A percentile compares a stretch with the other conserved stretches of the same genome.
Conservation (phyloP, 53 echinoderm and acorn worm genomes). For the Luidia sarsii region DNA sequence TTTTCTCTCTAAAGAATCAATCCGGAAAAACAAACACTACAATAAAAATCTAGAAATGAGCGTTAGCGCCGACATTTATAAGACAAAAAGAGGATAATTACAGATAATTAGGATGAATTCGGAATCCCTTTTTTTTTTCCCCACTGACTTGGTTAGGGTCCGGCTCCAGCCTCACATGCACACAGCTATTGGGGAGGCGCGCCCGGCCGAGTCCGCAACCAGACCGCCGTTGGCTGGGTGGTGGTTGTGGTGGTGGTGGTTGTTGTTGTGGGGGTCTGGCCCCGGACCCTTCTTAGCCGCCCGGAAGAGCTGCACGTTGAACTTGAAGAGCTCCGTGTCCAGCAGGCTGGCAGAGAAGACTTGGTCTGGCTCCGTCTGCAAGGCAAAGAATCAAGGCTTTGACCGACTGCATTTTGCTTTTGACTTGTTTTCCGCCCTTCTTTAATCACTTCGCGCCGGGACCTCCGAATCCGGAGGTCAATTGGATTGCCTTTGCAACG, state of each 20-base stretch:
- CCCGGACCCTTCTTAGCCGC: constrained; percentile 31
- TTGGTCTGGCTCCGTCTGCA: constrained; percentile 45
- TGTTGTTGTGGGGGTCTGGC: too few relatives aligned
- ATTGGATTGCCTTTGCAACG: too few relatives aligned
- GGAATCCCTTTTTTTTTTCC: background rate
- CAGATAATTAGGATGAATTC: background rate
- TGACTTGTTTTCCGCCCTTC: too few relatives aligned
- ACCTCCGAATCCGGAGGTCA: too few relatives aligned
- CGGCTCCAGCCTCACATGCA: too few relatives aligned
- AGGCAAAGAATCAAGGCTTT: too few relatives aligned
- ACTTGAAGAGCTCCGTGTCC: constrained; percentile 46
- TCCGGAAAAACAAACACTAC: background rate
- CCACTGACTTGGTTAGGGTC: background rate
- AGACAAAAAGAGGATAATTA: background rate
- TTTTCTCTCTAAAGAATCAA: too few relatives aligned
- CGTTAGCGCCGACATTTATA: background rate
- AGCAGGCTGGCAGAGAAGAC: constrained; percentile 42
- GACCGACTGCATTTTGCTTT: too few relatives aligned
- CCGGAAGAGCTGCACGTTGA: constrained; percentile 47
- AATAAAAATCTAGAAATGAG: background rate
- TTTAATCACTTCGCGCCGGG: too few relatives aligned
- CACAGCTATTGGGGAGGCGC: constrained; percentile 31
- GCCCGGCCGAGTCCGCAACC: too few relatives aligned
- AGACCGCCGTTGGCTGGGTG: too few relatives aligned
- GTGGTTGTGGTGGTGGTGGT: too few relatives aligned